Base-by-base conservation (phyloP, 2,888 invertebrate genomes). In the Cremastinae sp. region DNA sequence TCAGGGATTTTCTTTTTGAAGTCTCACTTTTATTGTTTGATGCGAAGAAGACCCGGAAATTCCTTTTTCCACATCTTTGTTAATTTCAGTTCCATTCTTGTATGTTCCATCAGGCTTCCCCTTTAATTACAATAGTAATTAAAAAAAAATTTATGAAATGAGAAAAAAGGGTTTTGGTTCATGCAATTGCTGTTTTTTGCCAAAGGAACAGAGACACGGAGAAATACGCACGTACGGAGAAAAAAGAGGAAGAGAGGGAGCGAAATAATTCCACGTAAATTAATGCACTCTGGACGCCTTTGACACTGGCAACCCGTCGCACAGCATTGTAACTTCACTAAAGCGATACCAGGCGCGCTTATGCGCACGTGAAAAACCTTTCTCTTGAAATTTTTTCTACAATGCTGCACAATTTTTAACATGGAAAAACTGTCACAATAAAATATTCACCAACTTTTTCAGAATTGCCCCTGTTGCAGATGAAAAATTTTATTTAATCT, bases 271-370 rank as follows among this genome's bases (percentile, higher is more conserved):
- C 20, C 41, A 20, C 22, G 10, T 28, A 45, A 73, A 55, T 55
- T 55, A 28, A 61, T 61, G 61, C 28, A 51, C 39, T 8, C 37
- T 1, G 2, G 18, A 35, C 76, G 72, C 73, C 76, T 55, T 16
- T 35, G 72, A 41, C 53, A 47, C 20, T 12, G 64, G 59, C 59
- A 53, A 59, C 64, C 69, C 39, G 51, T 53, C 58, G 47, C 35
- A 47, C 69, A 37, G 35, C 53, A 18, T 22, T 51, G 76, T 55
- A 47, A 20, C 39, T 35, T 35, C 41, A 28, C 72, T 39, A 59
- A 76, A 66, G 53, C 53, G 58, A 69, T 28, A 47, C n/a, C 65
- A 69, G 76, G 72, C 73, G 69, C 58, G 5, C 3, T 18, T 1
- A 8, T n/a, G 16, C 43, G 53, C 35, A 51, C 10, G 12, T 22